A percentile compares a stretch with the other conserved stretches of the same genome.
These are phyloP conservation scores for Matsumyia berberina DNA, from an alignment of 2,888 invertebrate genomes.

Conservation along the genomic window DNA sequence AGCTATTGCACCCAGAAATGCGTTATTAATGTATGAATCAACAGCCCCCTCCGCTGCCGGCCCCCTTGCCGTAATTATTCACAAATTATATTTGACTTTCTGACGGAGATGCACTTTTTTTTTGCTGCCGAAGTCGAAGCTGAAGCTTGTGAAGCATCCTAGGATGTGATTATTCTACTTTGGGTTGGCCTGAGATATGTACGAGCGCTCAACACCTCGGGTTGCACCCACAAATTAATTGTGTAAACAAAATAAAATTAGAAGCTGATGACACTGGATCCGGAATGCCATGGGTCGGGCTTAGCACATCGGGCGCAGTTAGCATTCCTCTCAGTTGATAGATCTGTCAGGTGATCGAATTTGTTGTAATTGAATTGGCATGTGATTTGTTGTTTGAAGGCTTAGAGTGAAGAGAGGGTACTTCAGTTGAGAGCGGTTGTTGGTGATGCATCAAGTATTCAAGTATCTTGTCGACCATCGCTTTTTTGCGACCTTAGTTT, in stretches of 20 bases:
- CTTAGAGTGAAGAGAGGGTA: no score
- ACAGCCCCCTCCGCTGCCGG: slow-evolving; percentile 38
- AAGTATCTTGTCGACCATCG: no score
- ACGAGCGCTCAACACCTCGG: slow-evolving; percentile 23
- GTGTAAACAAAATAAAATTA: slow-evolving; percentile 51
- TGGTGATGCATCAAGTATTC: no score
- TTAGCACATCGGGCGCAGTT: slow-evolving; percentile 1
- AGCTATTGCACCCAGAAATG: slow-evolving; percentile 66
- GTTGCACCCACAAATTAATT: slow-evolving; percentile 55
- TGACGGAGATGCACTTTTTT: slow-evolving; percentile 48
- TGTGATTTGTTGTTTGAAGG: no score
- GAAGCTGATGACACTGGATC: slow-evolving; percentile 40
- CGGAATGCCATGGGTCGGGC: slow-evolving; percentile 31
- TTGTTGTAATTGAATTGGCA: no score
- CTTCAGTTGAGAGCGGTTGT: no score
- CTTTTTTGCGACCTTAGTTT: no score
- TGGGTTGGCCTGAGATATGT: slow-evolving; percentile 33
- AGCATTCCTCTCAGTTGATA: slow-evolving; percentile 9
- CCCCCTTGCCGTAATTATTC: slow-evolving; percentile 55
- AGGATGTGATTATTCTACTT: slow-evolving; percentile 23
- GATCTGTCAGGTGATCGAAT: neutral
- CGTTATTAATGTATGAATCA: slow-evolving; percentile 66
- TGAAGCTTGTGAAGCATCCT: slow-evolving; percentile 21
- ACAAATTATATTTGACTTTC: slow-evolving; percentile 65
- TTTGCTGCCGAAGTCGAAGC: slow-evolving; percentile 11